Evolutionary conservation across 2,797 vertebrate genomes (phyloP).

Genomic region (Anomalospiza imberbis): DNA sequence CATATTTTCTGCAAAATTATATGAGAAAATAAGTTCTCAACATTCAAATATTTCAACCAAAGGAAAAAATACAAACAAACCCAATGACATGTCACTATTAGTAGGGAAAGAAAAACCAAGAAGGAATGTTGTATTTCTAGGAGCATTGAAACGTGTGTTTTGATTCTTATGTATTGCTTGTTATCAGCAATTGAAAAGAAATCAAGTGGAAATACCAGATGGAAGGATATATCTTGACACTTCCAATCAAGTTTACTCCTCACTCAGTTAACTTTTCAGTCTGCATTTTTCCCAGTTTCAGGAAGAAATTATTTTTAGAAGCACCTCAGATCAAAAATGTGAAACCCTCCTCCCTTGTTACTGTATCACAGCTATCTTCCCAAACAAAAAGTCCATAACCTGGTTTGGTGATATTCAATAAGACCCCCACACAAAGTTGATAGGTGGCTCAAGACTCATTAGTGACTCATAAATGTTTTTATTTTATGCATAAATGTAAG

Average conservation of each 20-base stretch:
- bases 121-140: background rate
- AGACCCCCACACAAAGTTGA: background rate
- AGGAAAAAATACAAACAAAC: background rate
- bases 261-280: background rate
- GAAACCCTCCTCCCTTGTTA: background rate
- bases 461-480: background rate
- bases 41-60: background rate
- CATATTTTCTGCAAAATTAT: background rate
- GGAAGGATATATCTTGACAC: background rate
- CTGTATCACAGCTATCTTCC: background rate
- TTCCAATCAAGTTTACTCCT: background rate
- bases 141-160: rapidly evolving
- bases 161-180: background rate
- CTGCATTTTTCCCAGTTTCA: background rate
- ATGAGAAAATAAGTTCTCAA: background rate
- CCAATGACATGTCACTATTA: background rate
- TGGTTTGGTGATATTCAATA: background rate
- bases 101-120: background rate
- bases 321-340: background rate
- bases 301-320: background rate
- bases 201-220: background rate
- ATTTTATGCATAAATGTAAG: background rate
- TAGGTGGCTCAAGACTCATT: background rate
- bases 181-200: background rate
- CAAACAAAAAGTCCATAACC: background rate